Percentiles rank a stretch among this genome's conserved stretches.
These are phyloP conservation scores for Puntigrus tetrazona DNA, from an alignment of 2,113 vertebrate genomes.

Conservation along the genomic window DNA sequence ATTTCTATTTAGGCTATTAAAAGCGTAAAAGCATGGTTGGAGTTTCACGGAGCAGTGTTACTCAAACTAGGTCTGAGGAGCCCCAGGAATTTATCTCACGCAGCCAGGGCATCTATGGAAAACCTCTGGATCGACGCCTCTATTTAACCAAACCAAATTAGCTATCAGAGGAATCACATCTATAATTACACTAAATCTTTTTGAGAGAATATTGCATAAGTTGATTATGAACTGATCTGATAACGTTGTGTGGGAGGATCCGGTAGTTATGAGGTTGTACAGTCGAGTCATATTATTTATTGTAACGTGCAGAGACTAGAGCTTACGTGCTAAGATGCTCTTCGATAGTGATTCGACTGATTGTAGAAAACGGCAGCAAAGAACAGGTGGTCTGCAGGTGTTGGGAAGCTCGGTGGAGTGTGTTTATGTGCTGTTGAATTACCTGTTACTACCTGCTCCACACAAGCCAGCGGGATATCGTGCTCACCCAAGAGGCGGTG, in stretches of 20 bases:
- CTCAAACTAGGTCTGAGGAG: not conserved
- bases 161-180: not conserved
- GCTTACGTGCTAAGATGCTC: not conserved
- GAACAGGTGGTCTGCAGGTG: conserved; percentile 13
- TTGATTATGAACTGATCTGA: not conserved
- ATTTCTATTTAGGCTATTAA: conserved; percentile 4
- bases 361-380: not conserved
- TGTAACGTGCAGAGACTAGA: not conserved
- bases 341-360: not conserved
- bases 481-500: conserved; percentile 93
- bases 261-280: not conserved
- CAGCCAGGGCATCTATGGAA: not conserved
- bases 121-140: not conserved
- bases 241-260: not conserved
- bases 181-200: not conserved
- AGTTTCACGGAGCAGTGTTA: not conserved
- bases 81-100: not conserved
- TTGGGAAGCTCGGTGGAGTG: not conserved
- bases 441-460: conserved; percentile 97
- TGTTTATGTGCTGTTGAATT: conserved; percentile 51
- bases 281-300: not conserved
- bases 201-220: not conserved
- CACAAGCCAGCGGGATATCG: conserved; percentile 90
- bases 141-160: not conserved
- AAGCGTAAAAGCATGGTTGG: conserved; percentile 6